Conservation (phyloP, 2,888 invertebrate species). For the Stenchaetothrips biformis region DNA sequence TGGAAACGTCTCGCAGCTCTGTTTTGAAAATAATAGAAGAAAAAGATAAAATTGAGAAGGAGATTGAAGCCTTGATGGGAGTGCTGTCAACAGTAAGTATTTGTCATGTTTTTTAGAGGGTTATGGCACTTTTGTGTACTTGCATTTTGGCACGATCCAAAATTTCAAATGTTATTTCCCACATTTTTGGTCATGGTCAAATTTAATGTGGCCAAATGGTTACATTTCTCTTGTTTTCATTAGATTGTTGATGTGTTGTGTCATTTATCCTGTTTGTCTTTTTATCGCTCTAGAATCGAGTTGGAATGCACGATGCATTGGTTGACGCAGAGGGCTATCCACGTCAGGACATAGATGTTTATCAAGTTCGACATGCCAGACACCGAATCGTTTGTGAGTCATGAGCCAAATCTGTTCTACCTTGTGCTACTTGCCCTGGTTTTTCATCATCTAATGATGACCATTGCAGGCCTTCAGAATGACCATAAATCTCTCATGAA, state of each 20-base stretch:
- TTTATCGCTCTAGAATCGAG: constrained; percentile 56
- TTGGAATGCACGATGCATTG: constrained; percentile 79
- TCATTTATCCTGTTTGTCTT: constrained; percentile 28
- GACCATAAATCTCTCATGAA: constrained; percentile 81
- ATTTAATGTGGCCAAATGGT: neutral
- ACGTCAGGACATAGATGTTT: constrained; percentile 81
- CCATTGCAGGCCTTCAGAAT: constrained; percentile 69
- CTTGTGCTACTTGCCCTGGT: neutral
- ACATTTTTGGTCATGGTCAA: neutral
- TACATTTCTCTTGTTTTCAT: neutral
- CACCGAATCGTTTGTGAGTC: constrained; percentile 81
- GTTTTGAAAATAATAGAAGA: constrained; percentile 29
- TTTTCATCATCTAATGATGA: constrained; percentile 17
- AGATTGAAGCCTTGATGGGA: constrained; percentile 30
- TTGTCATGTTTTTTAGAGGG: neutral
- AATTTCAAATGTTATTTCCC: neutral
- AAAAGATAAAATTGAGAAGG: constrained; percentile 34
- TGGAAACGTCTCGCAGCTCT: neutral
- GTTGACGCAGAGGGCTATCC: constrained; percentile 86
- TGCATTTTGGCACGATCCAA: neutral
- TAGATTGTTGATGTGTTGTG: constrained; percentile 29
- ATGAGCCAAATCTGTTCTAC: neutral
- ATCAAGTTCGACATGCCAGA: constrained; percentile 83
- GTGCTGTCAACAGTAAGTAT: constrained; percentile 31
- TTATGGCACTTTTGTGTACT: neutral